Evolutionary conservation across 2,113 vertebrate species (phyloP).

Genomic region (Ciconia stormi): DNA sequence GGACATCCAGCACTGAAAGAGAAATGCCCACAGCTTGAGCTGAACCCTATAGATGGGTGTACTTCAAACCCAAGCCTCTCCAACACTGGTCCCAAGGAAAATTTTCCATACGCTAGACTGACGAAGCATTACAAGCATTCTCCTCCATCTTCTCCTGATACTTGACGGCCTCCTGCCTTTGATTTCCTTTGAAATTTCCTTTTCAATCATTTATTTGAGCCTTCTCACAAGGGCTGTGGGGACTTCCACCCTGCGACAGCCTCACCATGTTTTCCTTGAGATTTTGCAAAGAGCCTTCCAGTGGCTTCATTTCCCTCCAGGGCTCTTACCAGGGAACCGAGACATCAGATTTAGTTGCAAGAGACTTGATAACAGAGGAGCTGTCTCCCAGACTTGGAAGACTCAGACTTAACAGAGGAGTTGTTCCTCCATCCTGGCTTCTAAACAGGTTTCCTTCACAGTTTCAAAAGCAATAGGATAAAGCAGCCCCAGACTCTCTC

Average conservation of each 20-base stretch:
- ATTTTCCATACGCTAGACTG: neutral
- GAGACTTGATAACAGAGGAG: neutral
- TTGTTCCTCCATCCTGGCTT: neutral
- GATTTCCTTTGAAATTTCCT: neutral
- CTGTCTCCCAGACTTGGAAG: neutral
- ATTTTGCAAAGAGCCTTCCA: neutral
- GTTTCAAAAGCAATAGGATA: neutral
- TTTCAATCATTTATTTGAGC: neutral
- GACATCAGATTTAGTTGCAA: neutral
- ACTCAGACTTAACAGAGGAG: neutral
- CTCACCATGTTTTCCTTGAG: neutral
- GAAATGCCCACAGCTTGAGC: neutral
- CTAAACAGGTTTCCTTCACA: neutral
- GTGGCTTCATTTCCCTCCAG: neutral
- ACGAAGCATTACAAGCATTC: neutral
- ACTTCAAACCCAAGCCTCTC: neutral
- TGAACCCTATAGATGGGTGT: fast-evolving
- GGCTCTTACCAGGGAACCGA: neutral
- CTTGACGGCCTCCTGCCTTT: neutral
- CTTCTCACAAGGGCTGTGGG: neutral
- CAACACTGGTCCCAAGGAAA: neutral
- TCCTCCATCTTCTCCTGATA: neutral
- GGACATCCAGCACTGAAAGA: neutral
- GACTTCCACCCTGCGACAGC: neutral
- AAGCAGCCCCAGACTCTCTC: neutral